These are phyloP conservation scores for Macrocentrus cingulum DNA, from an alignment of 1,140 invertebrate species.

Conservation along the genomic window DNA sequence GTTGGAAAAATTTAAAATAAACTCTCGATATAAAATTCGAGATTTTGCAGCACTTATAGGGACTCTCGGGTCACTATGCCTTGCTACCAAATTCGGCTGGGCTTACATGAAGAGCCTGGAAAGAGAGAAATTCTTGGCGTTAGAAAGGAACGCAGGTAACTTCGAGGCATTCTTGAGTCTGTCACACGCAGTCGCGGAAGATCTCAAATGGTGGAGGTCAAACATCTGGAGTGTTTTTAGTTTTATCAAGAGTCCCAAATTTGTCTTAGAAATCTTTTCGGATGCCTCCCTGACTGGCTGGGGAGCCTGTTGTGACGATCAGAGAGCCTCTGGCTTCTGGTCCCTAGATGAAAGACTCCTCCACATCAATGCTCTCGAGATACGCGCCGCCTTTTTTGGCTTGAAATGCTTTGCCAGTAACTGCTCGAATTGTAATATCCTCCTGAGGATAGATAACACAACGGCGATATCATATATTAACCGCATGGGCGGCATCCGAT, in stretches of 20 bases:
- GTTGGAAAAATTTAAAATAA: slow-evolving; percentile 5
- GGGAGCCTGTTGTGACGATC: background rate
- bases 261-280: slow-evolving; percentile 21
- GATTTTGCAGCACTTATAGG: slow-evolving; percentile 16
- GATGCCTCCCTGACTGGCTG: slow-evolving; percentile 13
- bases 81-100: slow-evolving; percentile 11
- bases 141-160: slow-evolving; percentile 4
- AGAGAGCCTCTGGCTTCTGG: background rate
- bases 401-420: slow-evolving; percentile 20
- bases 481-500: slow-evolving; percentile 25
- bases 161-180: background rate
- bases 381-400: slow-evolving; percentile 17
- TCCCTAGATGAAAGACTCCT: background rate
- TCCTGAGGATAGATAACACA: slow-evolving; percentile 27
- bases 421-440: slow-evolving; percentile 17
- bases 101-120: slow-evolving; percentile 12
- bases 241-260: slow-evolving; percentile 1
- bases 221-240: slow-evolving; percentile 7
- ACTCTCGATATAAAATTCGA: slow-evolving; percentile 8
- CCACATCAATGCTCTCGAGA: slow-evolving; percentile 16
- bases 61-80: background rate
- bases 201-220: slow-evolving; percentile 13
- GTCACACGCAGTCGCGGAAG: background rate
- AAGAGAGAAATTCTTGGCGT: slow-evolving; percentile 14
- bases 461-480: slow-evolving; percentile 29